These are phyloP conservation scores for Parnassius smintheus DNA, from an alignment of 2,888 invertebrate genomes.

Conservation along the genomic window DNA sequence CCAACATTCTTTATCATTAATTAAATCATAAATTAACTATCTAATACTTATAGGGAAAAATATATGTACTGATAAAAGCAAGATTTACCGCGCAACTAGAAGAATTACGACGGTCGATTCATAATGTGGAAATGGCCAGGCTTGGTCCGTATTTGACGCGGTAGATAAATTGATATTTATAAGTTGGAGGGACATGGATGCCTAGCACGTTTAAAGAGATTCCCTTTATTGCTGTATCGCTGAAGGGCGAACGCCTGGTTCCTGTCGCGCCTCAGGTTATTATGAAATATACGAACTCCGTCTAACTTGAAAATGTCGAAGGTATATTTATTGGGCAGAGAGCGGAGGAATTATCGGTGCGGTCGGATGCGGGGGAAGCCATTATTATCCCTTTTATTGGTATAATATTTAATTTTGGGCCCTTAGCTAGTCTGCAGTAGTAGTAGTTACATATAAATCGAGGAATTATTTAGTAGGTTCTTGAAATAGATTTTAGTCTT, in stretches of 20 bases:
- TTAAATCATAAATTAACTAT: too few relatives aligned
- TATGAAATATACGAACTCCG: slow-evolving; percentile 73
- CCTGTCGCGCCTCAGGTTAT: slow-evolving; percentile 73
- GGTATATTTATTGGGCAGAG: slow-evolving; percentile 74
- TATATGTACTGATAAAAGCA: too few relatives aligned
- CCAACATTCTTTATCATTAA: too few relatives aligned
- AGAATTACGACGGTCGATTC: slow-evolving; percentile 65
- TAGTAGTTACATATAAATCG: slow-evolving; percentile 70
- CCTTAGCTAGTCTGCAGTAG: slow-evolving; percentile 59
- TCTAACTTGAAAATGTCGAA: slow-evolving; percentile 76
- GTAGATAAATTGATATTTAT: slow-evolving; percentile 81
- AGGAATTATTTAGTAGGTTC: slow-evolving; percentile 58
- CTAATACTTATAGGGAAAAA: too few relatives aligned
- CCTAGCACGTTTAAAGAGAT: slow-evolving; percentile 72
- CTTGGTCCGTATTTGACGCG: slow-evolving; percentile 71
- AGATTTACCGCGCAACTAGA: slow-evolving; percentile 32
- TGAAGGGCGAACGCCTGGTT: slow-evolving; percentile 64
- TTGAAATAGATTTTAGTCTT: slow-evolving; percentile 28
- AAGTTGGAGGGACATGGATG: slow-evolving; percentile 73
- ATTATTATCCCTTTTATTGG: slow-evolving; percentile 80
- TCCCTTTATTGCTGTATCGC: slow-evolving; percentile 76
- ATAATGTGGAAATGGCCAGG: slow-evolving; percentile 72
- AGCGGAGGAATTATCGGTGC: slow-evolving; percentile 70
- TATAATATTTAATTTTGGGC: slow-evolving; percentile 80
- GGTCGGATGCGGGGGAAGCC: slow-evolving; percentile 72